phyloP scores from a whole-genome alignment of 2,797 vertebrate genomes.

The Geotrypetes seraphini region DNA sequence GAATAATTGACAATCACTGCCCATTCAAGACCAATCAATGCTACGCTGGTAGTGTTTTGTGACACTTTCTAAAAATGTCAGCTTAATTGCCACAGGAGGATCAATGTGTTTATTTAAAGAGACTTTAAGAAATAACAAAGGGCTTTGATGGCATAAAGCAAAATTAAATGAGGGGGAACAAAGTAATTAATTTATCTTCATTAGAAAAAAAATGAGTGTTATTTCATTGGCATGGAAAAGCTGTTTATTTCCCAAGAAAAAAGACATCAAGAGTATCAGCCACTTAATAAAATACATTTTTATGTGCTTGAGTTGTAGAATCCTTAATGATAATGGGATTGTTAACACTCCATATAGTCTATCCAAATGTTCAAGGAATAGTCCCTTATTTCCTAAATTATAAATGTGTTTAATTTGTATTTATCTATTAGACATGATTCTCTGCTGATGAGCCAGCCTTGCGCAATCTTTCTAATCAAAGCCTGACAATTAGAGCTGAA shows the following conservation, averaged over 20 bases:
- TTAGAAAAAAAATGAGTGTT: constrained; percentile 10
- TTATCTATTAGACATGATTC: too few species aligned
- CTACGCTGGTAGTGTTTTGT: constrained; percentile 57
- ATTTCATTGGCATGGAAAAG: constrained; percentile 7
- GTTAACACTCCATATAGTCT: background rate
- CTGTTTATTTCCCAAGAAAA: constrained; percentile 15
- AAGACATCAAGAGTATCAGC: constrained; percentile 3
- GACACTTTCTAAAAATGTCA: constrained; percentile 62
- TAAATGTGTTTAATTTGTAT: background rate
- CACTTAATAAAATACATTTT: constrained; percentile 3
- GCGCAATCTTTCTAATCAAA: too few species aligned
- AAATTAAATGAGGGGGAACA: constrained; percentile 26
- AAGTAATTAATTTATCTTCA: constrained; percentile 29
- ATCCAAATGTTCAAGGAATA: background rate
- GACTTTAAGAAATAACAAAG: constrained; percentile 62
- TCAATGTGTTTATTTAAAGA: constrained; percentile 79
- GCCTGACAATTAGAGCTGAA: too few species aligned
- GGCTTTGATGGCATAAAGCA: constrained; percentile 42
- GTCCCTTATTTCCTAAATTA: constrained; percentile 1
- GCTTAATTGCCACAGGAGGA: constrained; percentile 56
- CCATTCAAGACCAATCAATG: constrained; percentile 62
- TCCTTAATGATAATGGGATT: background rate
- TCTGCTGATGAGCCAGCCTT: too few species aligned
- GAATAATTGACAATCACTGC: constrained; percentile 62
- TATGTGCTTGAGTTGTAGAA: constrained; percentile 30